Evolutionary conservation across 53 echinoderm and acorn worm species (phyloP), one percentile per base, ranked within the genome.

Genomic region (Zoroaster sp.): DNA sequence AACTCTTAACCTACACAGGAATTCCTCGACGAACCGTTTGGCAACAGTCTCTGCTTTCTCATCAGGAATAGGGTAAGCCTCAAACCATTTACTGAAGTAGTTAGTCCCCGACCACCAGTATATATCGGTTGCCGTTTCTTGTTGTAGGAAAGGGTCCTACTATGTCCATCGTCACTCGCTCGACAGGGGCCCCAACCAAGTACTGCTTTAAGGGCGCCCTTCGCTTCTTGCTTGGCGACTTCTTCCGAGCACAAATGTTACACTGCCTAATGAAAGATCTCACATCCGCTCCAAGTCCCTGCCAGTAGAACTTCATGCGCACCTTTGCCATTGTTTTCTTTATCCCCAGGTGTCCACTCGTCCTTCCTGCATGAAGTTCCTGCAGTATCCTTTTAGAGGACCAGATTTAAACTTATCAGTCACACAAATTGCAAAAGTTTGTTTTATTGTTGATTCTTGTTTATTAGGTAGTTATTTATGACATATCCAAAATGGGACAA

Each of bases 271-370:
- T 23, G 13, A 47, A 65, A 17, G 77, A 67, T 46, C 87, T 34
- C 9, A 87, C 66, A 8, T 42, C 65, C 18, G 39, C 45, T 4
- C 40, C 42, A 75, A 75, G 74, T 25, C 43, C 35, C 3, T 38
- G 11, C 79, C 91, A 91, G 36, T 69, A 79, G 20, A 47, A 91
- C 44, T 87, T 67, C 40, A 21, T 36, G n/a, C 63, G 46, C 2
- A 70, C 72, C 42, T 87, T 87, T 1, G 52, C 87, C 54, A 67
- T 40, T 51, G 78, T 91, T 34, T 87, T 87, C 78, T 65, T 91
- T n/a, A n/a, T n/a, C n/a, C n/a, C n/a, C n/a, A n/a, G n/a, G n/a
- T n/a, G n/a, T n/a, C n/a, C n/a, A n/a, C n/a, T n/a, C n/a, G n/a
- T n/a, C n/a, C n/a, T n/a, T n/a, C n/a, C n/a, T n/a, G n/a, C n/a